Evolutionary conservation across 2,113 vertebrate species (phyloP).

Genomic region (Amphilophus citrinellus): DNA sequence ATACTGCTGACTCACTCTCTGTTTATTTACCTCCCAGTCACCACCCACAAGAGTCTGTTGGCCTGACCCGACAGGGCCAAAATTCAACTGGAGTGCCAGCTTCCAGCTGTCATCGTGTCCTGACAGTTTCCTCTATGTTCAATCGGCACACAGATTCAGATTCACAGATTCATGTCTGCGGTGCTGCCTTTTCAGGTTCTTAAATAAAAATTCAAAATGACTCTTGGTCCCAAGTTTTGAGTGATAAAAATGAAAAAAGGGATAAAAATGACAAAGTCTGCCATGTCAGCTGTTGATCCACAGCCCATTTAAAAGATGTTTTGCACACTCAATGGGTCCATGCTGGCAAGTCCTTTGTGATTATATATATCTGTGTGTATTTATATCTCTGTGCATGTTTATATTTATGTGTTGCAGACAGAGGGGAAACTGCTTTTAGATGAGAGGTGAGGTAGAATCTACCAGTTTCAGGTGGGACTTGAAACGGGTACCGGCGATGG

Average conservation of each 20-base stretch:
- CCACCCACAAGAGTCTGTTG: slow-evolving; percentile 29
- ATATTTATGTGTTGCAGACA: slow-evolving; percentile 31
- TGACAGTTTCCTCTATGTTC: slow-evolving; percentile 32
- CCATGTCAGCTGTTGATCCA: slow-evolving; percentile 29
- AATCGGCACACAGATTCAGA: slow-evolving; percentile 1
- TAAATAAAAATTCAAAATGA: slow-evolving; percentile 32
- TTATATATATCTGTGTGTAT: not conserved
- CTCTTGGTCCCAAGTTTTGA: slow-evolving; percentile 52
- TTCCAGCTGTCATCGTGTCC: slow-evolving; percentile 26
- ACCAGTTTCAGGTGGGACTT: slow-evolving; percentile 51
- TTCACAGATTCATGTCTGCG: not conserved
- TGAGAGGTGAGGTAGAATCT: slow-evolving; percentile 79
- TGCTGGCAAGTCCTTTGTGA: slow-evolving; percentile 10
- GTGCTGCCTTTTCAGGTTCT: slow-evolving; percentile 8
- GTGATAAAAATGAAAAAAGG: not conserved
- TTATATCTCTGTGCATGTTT: slow-evolving; percentile 13
- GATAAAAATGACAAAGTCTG: not conserved
- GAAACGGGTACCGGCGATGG: slow-evolving; percentile 9
- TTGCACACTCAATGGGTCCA: slow-evolving; percentile 13
- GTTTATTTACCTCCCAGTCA: slow-evolving; percentile 15
- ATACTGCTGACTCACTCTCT: slow-evolving; percentile 38
- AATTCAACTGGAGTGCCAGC: slow-evolving; percentile 42
- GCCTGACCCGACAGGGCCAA: slow-evolving; percentile 30
- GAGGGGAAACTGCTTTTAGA: slow-evolving; percentile 57
- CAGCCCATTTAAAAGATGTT: slow-evolving; percentile 1